Base-by-base conservation (phyloP, 2,888 invertebrate genomes). In the Ernsta delagoae region DNA sequence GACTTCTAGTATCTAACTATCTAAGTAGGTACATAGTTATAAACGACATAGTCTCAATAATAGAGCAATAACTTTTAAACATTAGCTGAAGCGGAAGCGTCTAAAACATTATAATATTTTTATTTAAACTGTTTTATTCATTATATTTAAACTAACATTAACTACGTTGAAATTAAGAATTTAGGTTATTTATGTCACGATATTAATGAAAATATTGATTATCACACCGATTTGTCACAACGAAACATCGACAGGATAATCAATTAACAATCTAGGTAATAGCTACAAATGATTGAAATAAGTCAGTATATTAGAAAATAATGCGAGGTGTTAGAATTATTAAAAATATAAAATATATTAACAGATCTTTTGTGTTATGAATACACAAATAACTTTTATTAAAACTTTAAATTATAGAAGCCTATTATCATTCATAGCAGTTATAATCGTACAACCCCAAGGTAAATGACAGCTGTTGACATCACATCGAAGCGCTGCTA, bases 11-110 rank as follows among this genome's bases (percentile, higher is more conserved):
- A 24, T 24, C 24, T 24, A 24, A 24, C 24, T 3, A 24, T 24
- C 1, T 48, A n/a, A 48, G 48, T 61, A 48, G 8, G 34, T 61
- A 50, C 12, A 61, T 24, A 39, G 39, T 7, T 7, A 7, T 39
- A 6, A 39, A 39, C 24, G 39, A 39, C 8, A 53, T 24, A 24
- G 8, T 9, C 3, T 4, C 34, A 56, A 45, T 61, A 50, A 43
- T 50, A 50, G 12, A 61, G 9, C 34, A 48, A 34, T 31, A 53
- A 53, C 16, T 53, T 12, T 50, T 24, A 53, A 59, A 41, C 5
- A 39, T 45, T 59, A 53, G 59, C 50, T 39, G n/a, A 59, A 65
- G 65, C 59, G n/a, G 59, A 59, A 65, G 65, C 65, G 41, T 65
- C 41, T 59, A 59, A 59, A 2, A 45, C n/a, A 45, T 45, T 53